These are phyloP conservation scores for Cranoglanis bouderius DNA, from an alignment of 2,113 vertebrate genomes.

Conservation along the genomic window DNA sequence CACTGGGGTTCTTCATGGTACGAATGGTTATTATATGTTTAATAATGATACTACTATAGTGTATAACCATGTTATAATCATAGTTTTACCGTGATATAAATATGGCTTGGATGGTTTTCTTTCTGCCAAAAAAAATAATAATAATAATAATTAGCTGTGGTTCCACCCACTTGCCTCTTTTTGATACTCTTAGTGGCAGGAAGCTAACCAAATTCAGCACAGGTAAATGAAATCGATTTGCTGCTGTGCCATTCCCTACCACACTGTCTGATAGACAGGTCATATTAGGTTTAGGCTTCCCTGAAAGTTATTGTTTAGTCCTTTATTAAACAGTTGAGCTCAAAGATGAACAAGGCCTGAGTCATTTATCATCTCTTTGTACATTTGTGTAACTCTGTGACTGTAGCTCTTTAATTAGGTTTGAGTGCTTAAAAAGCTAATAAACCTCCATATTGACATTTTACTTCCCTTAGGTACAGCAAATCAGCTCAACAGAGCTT, in stretches of 20 bases:
- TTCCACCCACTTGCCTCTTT: neutral
- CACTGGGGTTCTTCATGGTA: neutral
- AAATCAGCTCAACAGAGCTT: neutral
- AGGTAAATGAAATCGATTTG: neutral
- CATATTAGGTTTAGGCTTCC: neutral
- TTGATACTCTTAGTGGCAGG: neutral
- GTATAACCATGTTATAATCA: neutral
- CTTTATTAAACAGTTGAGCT: neutral
- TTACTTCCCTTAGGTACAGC: neutral
- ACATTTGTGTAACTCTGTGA: neutral
- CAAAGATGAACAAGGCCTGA: neutral
- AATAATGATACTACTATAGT: neutral
- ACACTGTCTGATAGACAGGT: neutral
- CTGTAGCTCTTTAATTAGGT: neutral
- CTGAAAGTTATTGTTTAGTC: neutral
- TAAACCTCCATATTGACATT: constrained; percentile 1
- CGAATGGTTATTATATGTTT: no score
- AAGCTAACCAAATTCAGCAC: neutral
- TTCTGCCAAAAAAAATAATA: neutral
- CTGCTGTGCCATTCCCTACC: neutral
- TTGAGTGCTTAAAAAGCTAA: constrained; percentile 5
- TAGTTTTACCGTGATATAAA: neutral
- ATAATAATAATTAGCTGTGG: neutral
- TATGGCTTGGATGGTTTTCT: neutral
- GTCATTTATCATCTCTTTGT: neutral